Conservation (phyloP, 1,140 invertebrate genomes). For the Subanguina moxae region DNA sequence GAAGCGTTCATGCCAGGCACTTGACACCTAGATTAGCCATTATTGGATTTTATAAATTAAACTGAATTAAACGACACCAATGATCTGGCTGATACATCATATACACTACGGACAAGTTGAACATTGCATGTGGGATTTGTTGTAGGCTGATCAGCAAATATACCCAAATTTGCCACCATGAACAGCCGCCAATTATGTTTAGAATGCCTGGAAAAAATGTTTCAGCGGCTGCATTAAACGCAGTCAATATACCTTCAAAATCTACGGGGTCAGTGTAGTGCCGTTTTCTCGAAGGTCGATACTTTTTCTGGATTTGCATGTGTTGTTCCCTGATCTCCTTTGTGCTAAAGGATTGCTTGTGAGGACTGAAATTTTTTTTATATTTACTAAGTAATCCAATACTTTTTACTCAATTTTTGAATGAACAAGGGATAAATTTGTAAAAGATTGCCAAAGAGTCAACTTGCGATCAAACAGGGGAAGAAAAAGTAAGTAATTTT, state of each 20-base stretch:
- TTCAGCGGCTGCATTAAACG: neutral
- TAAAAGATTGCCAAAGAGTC: too few relatives aligned
- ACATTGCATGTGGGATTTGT: constrained; percentile 59
- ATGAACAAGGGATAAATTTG: too few relatives aligned
- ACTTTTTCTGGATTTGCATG: constrained; percentile 54
- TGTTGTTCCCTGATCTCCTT: constrained; percentile 57
- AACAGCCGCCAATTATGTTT: constrained; percentile 57
- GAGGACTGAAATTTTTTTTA: constrained; percentile 23
- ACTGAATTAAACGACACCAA: constrained; percentile 31
- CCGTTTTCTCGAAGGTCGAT: constrained; percentile 39
- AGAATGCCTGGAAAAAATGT: constrained; percentile 46
- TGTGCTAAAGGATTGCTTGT: constrained; percentile 56
- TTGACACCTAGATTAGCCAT: constrained; percentile 27
- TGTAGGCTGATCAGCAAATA: constrained; percentile 56
- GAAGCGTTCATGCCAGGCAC: constrained; percentile 50
- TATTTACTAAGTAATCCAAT: too few relatives aligned
- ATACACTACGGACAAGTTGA: constrained; percentile 57
- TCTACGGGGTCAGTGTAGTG: constrained; percentile 57
- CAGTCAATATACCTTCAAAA: constrained; percentile 42
- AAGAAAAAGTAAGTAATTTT: too few relatives aligned
- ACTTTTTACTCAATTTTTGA: too few relatives aligned
- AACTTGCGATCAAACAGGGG: too few relatives aligned
- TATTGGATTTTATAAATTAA: neutral
- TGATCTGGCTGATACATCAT: constrained; percentile 59
- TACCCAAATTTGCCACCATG: constrained; percentile 59